These are phyloP conservation scores for Drosophila nikananu DNA, from an alignment of 1,140 invertebrate species.

Conservation along the genomic window DNA sequence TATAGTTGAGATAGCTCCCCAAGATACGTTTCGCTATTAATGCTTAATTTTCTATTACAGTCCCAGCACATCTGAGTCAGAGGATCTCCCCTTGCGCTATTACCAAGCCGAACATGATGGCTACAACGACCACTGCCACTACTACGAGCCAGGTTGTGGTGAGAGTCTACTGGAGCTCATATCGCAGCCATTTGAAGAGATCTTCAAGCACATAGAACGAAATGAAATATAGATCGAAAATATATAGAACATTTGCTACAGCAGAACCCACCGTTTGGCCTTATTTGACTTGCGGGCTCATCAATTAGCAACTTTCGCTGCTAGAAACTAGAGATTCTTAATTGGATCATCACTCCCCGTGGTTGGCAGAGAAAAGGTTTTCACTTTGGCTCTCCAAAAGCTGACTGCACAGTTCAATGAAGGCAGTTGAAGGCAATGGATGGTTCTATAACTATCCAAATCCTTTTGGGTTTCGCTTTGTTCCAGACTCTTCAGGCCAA, in stretches of 20 bases:
- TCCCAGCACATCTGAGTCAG: conserved; percentile 87
- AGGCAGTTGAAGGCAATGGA: conserved; percentile 15
- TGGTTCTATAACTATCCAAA: conserved; percentile 6
- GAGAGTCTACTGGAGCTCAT: conserved; percentile 72
- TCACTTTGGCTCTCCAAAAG: neutral
- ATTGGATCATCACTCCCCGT: conserved; percentile 47
- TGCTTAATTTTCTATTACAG: conserved; percentile 64
- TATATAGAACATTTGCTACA: conserved; percentile 1
- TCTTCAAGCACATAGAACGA: conserved; percentile 44
- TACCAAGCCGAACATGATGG: conserved; percentile 87
- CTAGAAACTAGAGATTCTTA: conserved; percentile 39
- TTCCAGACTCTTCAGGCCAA: conserved; percentile 7
- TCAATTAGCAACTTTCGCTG: conserved; percentile 75
- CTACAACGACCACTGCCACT: conserved; percentile 75
- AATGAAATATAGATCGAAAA: conserved; percentile 57
- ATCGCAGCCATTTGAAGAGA: conserved; percentile 65
- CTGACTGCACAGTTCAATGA: conserved; percentile 10
- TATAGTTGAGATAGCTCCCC: neutral
- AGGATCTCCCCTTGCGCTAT: conserved; percentile 86
- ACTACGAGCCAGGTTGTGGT: conserved; percentile 79
- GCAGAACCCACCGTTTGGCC: conserved; percentile 30
- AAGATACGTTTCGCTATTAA: no score
- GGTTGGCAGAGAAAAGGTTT: conserved; percentile 20
- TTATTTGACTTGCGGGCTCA: conserved; percentile 19
- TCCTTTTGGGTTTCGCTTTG: conserved; percentile 9